phyloP scores from a whole-genome alignment of 1,140 invertebrate species.

The Protaetia brevitarsis region DNA sequence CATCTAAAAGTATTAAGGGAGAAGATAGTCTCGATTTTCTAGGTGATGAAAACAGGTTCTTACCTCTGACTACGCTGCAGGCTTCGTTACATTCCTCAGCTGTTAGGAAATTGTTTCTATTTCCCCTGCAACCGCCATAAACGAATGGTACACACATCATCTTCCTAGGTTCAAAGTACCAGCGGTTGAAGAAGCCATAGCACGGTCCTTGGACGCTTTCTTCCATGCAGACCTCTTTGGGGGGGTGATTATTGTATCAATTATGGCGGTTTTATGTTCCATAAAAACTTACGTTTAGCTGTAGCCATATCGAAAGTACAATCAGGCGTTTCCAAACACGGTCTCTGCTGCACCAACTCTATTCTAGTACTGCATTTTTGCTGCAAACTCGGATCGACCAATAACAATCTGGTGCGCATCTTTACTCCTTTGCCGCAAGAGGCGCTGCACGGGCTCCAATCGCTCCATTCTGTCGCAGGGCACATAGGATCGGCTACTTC shows the following conservation, averaged over 20 bases:
- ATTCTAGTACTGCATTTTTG: constrained; percentile 59
- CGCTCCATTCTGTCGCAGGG: constrained; percentile 66
- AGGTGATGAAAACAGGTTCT: background rate
- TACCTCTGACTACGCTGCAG: constrained; percentile 62
- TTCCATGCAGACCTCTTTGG: constrained; percentile 75
- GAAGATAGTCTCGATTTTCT: background rate
- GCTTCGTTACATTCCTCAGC: constrained; percentile 71
- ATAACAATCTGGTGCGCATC: constrained; percentile 66
- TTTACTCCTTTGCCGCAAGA: constrained; percentile 68
- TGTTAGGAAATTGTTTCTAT: constrained; percentile 82
- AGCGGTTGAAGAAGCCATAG: constrained; percentile 75
- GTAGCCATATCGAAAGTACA: constrained; percentile 69
- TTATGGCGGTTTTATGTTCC: background rate
- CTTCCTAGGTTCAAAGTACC: constrained; percentile 73
- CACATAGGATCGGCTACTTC: constrained; percentile 60
- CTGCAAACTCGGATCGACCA: constrained; percentile 59
- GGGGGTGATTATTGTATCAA: constrained; percentile 34
- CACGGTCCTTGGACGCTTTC: constrained; percentile 74
- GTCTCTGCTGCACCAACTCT: constrained; percentile 62
- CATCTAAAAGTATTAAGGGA: constrained; percentile 33
- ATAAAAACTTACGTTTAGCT: constrained; percentile 66
- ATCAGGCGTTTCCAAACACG: constrained; percentile 62
- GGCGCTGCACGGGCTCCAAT: constrained; percentile 72
- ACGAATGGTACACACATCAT: constrained; percentile 76
- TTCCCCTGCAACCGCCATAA: constrained; percentile 89